Conservation (phyloP, 1,140 invertebrate genomes). For the Bombus balteatus region DNA sequence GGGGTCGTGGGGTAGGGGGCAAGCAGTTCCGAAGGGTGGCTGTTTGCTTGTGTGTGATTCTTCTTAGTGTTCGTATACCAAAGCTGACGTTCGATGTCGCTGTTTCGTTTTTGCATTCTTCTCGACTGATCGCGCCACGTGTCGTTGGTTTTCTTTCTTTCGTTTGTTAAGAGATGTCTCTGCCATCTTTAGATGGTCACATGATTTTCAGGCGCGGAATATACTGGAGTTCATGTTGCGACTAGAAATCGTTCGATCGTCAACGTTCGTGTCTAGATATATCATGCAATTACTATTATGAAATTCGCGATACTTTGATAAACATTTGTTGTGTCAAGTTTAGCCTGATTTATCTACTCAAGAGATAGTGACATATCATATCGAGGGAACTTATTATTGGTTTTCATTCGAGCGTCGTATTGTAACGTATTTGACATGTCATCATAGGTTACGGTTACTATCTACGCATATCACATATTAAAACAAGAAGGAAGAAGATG, state of each 20-base stretch:
- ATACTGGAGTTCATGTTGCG: neutral
- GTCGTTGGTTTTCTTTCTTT: neutral
- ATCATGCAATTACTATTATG: neutral
- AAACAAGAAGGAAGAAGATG: neutral
- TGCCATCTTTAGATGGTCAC: neutral
- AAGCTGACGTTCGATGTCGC: conserved; percentile 68
- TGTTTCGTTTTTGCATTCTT: conserved; percentile 57
- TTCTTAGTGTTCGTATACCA: conserved; percentile 50
- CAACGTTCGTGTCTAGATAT: neutral
- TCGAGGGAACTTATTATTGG: neutral
- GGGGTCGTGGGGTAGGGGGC: conserved; percentile 41
- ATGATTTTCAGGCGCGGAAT: conserved; percentile 36
- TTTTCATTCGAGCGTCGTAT: neutral
- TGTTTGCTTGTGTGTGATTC: conserved; percentile 58
- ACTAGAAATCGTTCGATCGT: neutral
- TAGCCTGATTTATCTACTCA: neutral
- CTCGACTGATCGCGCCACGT: conserved; percentile 39
- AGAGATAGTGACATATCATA: too few relatives aligned
- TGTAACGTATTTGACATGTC: neutral
- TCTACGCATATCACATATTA: neutral
- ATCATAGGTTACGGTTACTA: neutral
- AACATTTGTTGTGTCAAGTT: neutral
- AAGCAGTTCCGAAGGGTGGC: conserved; percentile 41
- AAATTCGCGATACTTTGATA: neutral
- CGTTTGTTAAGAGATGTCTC: conserved; percentile 9